A percentile compares a stretch with the other conserved stretches of the same genome.
These are phyloP conservation scores for Coreius guichenoti DNA, from an alignment of 2,797 vertebrate genomes.

Conservation along the genomic window DNA sequence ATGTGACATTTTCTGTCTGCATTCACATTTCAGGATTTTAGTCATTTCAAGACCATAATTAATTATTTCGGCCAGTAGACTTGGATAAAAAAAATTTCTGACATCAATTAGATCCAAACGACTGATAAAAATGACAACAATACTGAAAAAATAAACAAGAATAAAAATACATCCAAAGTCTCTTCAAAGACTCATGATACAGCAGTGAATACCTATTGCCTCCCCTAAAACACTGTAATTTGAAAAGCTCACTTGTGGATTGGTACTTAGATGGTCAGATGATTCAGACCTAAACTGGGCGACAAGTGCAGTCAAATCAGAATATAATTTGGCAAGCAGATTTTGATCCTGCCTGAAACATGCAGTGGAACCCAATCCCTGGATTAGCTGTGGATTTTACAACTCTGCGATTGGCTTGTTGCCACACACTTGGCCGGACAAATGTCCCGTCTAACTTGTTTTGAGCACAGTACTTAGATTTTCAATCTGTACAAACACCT, in stretches of 20 bases:
- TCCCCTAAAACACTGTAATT: constrained; percentile 76
- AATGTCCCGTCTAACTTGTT: constrained; percentile 67
- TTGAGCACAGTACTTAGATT: constrained; percentile 70
- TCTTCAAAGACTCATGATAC: constrained; percentile 71
- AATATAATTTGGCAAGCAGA: constrained; percentile 78
- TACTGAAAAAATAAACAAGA: constrained; percentile 66
- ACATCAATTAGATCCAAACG: constrained; percentile 78
- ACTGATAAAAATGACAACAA: constrained; percentile 63
- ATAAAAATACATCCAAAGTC: constrained; percentile 74
- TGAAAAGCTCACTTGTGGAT: constrained; percentile 78
- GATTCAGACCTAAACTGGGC: constrained; percentile 72
- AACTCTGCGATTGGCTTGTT: constrained; percentile 71
- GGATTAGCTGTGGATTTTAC: constrained; percentile 77
- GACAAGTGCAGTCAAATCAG: constrained; percentile 72
- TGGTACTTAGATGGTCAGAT: constrained; percentile 77
- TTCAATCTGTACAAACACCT: constrained; percentile 68
- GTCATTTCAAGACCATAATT: constrained; percentile 59
- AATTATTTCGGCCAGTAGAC: constrained; percentile 78
- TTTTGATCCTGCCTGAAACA: constrained; percentile 76
- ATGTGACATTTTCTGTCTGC: constrained; percentile 59
- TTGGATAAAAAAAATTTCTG: constrained; percentile 75
- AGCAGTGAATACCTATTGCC: constrained; percentile 74
- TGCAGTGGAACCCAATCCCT: constrained; percentile 76
- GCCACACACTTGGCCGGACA: constrained; percentile 64
- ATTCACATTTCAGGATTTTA: constrained; percentile 1